Percentiles rank a stretch among this genome's conserved stretches.
phyloP scores from a whole-genome alignment of 1,140 invertebrate genomes.

The Glossosoma conforme region DNA sequence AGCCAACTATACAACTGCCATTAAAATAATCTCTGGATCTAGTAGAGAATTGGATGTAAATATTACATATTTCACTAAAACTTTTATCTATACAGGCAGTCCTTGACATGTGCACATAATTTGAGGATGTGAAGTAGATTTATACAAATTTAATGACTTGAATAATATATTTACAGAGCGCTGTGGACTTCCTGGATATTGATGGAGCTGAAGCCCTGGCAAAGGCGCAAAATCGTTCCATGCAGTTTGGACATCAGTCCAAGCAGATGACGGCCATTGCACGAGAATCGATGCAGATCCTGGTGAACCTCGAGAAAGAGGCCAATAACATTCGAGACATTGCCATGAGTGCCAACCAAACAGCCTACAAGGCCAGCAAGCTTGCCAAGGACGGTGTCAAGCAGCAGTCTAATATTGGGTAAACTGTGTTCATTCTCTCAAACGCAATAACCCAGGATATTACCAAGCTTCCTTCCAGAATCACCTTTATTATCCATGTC shows the following conservation, averaged over 20 bases:
- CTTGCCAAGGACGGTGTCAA: conserved; percentile 75
- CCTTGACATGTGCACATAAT: background rate
- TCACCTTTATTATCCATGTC: no score
- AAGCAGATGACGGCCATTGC: conserved; percentile 88
- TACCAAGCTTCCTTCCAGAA: no score
- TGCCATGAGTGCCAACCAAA: conserved; percentile 77
- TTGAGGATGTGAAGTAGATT: background rate
- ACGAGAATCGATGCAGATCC: conserved; percentile 73
- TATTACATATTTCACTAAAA: conserved; percentile 7
- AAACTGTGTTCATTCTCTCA: no score
- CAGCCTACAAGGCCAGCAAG: conserved; percentile 73
- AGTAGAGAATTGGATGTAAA: conserved; percentile 29
- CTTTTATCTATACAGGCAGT: background rate
- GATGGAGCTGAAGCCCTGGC: conserved; percentile 73
- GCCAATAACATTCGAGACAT: conserved; percentile 71
- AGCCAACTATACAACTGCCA: conserved; percentile 17
- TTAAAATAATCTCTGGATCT: conserved; percentile 31
- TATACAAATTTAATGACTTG: background rate
- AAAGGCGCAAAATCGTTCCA: conserved; percentile 75
- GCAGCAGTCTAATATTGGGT: conserved; percentile 75
- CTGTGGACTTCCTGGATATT: conserved; percentile 69
- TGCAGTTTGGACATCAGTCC: conserved; percentile 85
- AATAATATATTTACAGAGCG: conserved; percentile 49
- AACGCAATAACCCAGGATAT: no score
- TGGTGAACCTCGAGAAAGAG: conserved; percentile 71